Base-by-base conservation (phyloP, 2,113 vertebrate genomes). In the Calyptomena viridis region DNA sequence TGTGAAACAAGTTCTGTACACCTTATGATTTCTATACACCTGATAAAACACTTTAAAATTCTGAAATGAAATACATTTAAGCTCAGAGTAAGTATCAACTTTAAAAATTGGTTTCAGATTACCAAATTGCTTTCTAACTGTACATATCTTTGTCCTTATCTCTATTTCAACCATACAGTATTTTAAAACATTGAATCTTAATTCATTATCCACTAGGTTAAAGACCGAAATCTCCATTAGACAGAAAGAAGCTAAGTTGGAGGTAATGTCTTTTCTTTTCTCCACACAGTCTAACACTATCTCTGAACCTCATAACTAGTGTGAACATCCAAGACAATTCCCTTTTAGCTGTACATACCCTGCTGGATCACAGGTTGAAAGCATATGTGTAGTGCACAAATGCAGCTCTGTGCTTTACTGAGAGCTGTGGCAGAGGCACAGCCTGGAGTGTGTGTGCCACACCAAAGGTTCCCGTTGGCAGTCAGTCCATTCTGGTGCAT, bases 161-260 rank as follows among this genome's bases (percentile, higher is more conserved):
- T 77, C 12, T 80, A 2, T 67, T 86, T 79, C 60, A 39, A 20
- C 63, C 28, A 16, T 56, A 7, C 12, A 39, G 19, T 52, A 27
- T 88, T 83, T 79, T 71, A 92, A 96, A 94, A 87, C 73, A 71
- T 88, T 75, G 20, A 76, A 67, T 95, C 55, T 79, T 90, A 83
- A 93, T 97, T 96, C 44, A 21, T 96, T 96, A 92, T 95, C 90
- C 44, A 97, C 42, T 91, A 97, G 93, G 95, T 95, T 97, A 84
- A 97, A 94, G 96, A 85, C 83, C 1, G 8, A 96, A 93, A 80
- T 92, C 77, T 60, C 80, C 73, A 56, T 72, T 83, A 92, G 81
- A 53, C 74, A 93, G 87, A 87, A 67, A 83, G 84, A 96, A 93
- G 82, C 86, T 78, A 52, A 93, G 13, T 56, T 89, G 77, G 89